These are phyloP conservation scores for Smutsia gigantea DNA, from an alignment of 2,797 vertebrate genomes.

Conservation along the genomic window DNA sequence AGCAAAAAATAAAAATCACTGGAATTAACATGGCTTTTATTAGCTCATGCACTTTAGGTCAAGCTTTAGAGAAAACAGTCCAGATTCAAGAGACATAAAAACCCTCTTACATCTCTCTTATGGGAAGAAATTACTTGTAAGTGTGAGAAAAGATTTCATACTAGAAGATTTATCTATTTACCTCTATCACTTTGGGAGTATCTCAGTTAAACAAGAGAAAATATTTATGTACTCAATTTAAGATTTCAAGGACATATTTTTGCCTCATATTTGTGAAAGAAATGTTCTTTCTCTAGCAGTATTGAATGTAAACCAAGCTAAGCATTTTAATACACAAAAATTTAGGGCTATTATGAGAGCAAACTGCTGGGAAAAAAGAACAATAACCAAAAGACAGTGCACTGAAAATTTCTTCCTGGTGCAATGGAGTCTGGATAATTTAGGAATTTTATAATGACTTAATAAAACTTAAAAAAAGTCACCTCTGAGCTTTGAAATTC, in stretches of 20 bases:
- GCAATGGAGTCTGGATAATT: not conserved
- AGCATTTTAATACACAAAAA: not conserved
- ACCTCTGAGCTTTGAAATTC: not conserved
- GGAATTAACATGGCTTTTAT: not conserved
- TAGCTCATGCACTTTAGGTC: not conserved
- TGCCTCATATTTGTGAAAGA: not conserved
- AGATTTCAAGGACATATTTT: conserved; percentile 4
- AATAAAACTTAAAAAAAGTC: conserved; percentile 26
- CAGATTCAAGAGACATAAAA: not conserved
- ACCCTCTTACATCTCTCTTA: not conserved
- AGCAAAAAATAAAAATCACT: not conserved
- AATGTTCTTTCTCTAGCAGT: conserved; percentile 23
- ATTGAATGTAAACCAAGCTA: not conserved
- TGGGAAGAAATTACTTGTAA: not conserved
- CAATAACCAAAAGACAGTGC: not conserved
- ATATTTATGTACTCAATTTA: not conserved
- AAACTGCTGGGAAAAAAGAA: not conserved
- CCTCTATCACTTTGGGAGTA: not conserved
- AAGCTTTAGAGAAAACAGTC: not conserved
- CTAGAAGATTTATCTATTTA: conserved; percentile 18
- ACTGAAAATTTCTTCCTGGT: not conserved
- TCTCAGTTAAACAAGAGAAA: conserved; percentile 20
- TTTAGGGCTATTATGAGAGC: not conserved
- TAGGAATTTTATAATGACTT: not conserved
- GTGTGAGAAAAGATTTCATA: not conserved